Conservation (phyloP, 2,113 vertebrate genomes). For the Alexandromys fortis region DNA sequence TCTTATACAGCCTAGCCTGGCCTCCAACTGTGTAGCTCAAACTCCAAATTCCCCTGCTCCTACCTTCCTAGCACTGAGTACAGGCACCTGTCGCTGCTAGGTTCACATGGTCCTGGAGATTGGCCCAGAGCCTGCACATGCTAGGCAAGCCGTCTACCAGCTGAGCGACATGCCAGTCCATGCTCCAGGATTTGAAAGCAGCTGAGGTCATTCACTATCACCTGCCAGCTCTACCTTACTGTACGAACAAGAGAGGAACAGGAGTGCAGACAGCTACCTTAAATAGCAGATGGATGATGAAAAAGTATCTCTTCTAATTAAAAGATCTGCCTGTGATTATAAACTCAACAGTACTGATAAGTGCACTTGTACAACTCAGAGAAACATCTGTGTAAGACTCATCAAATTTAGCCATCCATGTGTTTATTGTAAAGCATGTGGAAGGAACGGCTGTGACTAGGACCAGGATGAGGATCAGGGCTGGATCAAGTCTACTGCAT, state of each 20-base stretch:
- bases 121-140: neutral
- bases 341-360: constrained; percentile 10
- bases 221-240: neutral
- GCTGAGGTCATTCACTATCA: neutral
- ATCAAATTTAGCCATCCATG: neutral
- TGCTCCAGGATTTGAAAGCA: constrained; percentile 9
- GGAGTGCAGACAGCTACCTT: neutral
- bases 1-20: neutral
- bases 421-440: neutral
- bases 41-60: neutral
- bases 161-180: neutral
- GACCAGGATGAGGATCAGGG: neutral
- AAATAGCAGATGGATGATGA: constrained; percentile 24
- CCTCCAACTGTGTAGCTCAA: neutral
- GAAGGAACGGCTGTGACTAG: neutral
- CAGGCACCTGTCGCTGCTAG: neutral
- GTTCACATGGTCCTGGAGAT: too few species aligned
- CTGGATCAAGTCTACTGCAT: neutral
- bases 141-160: neutral
- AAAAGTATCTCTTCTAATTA: constrained; percentile 47
- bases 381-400: neutral
- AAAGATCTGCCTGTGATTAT: neutral
- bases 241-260: neutral
- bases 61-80: neutral
- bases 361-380: neutral